A percentile compares a stretch with the other conserved stretches of the same genome.
These are phyloP conservation scores for Rallus crepitans DNA, from an alignment of 2,797 vertebrate species.

Conservation along the genomic window DNA sequence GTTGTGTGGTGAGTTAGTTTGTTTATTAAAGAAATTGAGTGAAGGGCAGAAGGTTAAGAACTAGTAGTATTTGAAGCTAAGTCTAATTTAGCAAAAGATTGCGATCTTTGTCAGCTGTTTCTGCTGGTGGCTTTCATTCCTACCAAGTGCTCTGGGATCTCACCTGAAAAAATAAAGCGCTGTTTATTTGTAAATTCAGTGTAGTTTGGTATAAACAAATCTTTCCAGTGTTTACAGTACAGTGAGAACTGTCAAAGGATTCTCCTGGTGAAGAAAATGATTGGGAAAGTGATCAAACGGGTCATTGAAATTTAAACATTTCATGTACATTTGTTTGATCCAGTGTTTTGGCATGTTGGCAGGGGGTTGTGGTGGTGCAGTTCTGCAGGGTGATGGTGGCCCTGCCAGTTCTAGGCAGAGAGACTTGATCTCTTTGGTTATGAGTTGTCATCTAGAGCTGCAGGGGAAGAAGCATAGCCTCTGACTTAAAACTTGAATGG, in stretches of 20 bases:
- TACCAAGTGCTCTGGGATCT: background rate
- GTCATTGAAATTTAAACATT: background rate
- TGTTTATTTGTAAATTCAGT: background rate
- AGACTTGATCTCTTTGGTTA: background rate
- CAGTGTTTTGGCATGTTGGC: background rate
- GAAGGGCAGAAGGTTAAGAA: background rate
- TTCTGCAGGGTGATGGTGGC: background rate
- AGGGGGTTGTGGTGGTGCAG: background rate
- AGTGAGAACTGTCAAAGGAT: background rate
- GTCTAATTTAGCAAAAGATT: background rate
- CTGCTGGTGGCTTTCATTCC: background rate
- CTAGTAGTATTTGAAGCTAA: background rate
- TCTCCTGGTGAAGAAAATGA: background rate
- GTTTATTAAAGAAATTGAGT: background rate
- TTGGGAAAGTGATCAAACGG: background rate
- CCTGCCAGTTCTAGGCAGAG: background rate
- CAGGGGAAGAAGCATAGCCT: background rate
- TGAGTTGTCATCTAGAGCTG: background rate
- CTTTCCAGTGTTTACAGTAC: background rate
- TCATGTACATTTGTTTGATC: background rate
- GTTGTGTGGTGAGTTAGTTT: background rate
- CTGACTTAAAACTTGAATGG: background rate
- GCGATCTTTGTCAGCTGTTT: background rate
- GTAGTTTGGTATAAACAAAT: background rate
- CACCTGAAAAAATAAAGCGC: background rate